Percentiles rank a stretch among this genome's conserved stretches.
Conservation (phyloP, 2,888 invertebrate genomes). For the Andricus quercusramuli region DNA sequence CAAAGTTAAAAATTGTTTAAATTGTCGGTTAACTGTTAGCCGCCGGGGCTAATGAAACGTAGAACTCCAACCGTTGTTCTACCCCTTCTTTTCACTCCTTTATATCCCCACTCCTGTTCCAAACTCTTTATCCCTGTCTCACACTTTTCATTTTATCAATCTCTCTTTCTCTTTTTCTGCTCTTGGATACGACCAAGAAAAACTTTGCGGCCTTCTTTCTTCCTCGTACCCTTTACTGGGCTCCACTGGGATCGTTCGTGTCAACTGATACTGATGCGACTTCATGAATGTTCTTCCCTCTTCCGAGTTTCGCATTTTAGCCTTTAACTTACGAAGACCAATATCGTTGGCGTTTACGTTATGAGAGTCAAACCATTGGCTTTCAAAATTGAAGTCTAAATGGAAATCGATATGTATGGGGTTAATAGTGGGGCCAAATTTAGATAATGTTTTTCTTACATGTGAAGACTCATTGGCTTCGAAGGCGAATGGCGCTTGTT, state of each 20-base stretch:
- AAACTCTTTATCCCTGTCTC: constrained; percentile 31
- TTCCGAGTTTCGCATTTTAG: background rate
- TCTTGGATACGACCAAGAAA: constrained; percentile 45
- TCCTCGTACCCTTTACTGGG: constrained; percentile 22
- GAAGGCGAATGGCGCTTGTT: background rate
- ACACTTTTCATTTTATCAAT: constrained; percentile 42
- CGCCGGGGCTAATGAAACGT: constrained; percentile 75
- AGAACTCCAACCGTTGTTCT: constrained; percentile 58
- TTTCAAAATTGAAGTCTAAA: background rate
- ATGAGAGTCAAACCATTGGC: background rate
- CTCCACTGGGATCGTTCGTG: background rate
- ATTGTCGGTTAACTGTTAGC: constrained; percentile 76
- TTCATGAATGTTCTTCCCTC: constrained; percentile 1
- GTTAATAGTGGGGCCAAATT: too few relatives aligned
- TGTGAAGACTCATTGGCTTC: background rate
- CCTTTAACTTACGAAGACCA: background rate
- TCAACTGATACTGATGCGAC: background rate
- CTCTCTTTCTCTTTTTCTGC: constrained; percentile 54
- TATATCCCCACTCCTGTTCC: constrained; percentile 48
- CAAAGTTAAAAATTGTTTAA: constrained; percentile 77
- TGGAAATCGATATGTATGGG: too few relatives aligned
- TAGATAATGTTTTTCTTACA: background rate
- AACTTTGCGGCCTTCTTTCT: constrained; percentile 61
- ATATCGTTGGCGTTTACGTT: background rate
- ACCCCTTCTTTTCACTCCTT: constrained; percentile 47